Percentiles rank a stretch among this genome's conserved stretches.
phyloP scores from a whole-genome alignment of 2,797 vertebrate species.

The Tachyglossus aculeatus region DNA sequence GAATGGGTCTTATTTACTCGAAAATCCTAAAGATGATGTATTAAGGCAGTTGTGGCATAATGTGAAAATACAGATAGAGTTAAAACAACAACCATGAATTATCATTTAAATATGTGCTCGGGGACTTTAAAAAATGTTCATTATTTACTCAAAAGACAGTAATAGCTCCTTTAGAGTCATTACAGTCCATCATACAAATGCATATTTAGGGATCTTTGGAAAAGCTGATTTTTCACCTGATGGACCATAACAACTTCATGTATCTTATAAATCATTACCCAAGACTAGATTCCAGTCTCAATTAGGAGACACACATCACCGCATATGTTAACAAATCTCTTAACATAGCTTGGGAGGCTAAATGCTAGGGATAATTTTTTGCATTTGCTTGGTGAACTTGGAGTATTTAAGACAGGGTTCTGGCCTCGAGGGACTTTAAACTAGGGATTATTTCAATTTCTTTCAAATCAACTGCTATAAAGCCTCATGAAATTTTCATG shows the following conservation, averaged over 20 bases:
- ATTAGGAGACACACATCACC: slow-evolving; percentile 4
- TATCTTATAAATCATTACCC: slow-evolving; percentile 54
- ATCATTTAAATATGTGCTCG: slow-evolving; percentile 55
- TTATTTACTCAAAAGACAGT: slow-evolving; percentile 58
- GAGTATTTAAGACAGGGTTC: no score
- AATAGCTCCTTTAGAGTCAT: slow-evolving; percentile 19
- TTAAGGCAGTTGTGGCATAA: background rate
- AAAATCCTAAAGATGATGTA: background rate
- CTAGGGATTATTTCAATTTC: no score
- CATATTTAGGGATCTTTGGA: slow-evolving; percentile 56
- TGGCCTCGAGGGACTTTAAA: no score
- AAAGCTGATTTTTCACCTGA: slow-evolving; percentile 61
- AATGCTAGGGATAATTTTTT: no score
- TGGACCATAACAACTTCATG: slow-evolving; percentile 34
- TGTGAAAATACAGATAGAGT: background rate
- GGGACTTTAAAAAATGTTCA: slow-evolving; percentile 26
- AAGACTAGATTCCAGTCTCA: slow-evolving; percentile 5
- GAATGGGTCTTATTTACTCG: no score
- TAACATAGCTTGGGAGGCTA: background rate
- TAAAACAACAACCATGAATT: slow-evolving; percentile 21
- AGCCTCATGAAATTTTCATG: no score
- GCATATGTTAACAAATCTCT: no score
- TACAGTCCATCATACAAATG: slow-evolving; percentile 34
- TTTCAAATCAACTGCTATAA: no score
- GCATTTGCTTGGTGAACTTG: no score